Evolutionary conservation across 92 coral and sea anemone species (phyloP).

Genomic region (Phenganax stokvisi): DNA sequence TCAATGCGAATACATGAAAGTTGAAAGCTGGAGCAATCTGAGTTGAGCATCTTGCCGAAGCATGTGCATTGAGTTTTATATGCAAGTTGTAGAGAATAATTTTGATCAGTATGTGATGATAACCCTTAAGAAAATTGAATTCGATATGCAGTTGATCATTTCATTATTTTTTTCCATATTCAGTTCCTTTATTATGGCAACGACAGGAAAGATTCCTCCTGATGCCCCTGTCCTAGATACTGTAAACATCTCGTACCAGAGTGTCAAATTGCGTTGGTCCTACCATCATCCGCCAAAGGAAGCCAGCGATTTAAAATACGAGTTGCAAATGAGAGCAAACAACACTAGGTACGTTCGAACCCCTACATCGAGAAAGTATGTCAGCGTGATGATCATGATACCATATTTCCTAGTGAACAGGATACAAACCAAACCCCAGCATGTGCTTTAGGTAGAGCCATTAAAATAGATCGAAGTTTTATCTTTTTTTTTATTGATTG

Average conservation of each 20-base stretch:
- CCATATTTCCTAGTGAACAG: neutral
- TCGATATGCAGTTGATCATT: neutral
- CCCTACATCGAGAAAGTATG: no score
- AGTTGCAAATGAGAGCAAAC: conserved; percentile 71
- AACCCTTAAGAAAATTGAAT: neutral
- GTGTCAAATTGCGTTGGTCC: conserved; percentile 87
- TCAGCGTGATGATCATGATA: conserved; percentile 33
- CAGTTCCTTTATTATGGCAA: conserved; percentile 62
- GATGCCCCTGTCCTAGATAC: conserved; percentile 76
- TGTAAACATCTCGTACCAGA: conserved; percentile 80
- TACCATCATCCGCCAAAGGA: conserved; percentile 52
- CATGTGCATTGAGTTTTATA: no score
- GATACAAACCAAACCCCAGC: no score
- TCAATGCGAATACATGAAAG: no score
- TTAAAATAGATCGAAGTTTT: neutral
- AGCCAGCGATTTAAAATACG: conserved; percentile 64
- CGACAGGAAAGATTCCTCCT: conserved; percentile 88
- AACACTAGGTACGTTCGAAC: conserved; percentile 38
- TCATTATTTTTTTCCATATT: neutral
- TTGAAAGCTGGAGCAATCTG: no score
- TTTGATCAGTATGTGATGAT: no score
- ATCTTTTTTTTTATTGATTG: no score
- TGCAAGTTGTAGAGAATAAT: no score
- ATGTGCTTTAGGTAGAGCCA: no score
- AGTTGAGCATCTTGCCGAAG: no score